Conservation (phyloP, 2,797 vertebrate genomes). For the Lepilemur septentrionalis region DNA sequence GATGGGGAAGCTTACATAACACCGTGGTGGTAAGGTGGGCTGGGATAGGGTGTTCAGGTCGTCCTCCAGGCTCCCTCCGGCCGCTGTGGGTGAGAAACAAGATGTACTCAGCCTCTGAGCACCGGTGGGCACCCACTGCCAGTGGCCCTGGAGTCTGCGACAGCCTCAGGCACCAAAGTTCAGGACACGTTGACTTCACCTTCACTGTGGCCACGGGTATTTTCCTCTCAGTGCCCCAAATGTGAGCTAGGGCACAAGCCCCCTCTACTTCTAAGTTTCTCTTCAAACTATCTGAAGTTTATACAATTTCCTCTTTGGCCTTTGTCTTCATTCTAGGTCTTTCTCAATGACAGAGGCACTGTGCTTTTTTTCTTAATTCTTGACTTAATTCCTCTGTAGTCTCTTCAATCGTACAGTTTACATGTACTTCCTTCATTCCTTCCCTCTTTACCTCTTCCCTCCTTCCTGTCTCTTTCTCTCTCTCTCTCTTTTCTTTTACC, state of each 20-base stretch:
- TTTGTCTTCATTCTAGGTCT: background rate
- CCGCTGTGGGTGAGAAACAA: background rate
- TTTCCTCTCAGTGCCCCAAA: background rate
- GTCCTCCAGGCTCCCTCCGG: background rate
- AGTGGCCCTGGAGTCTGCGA: background rate
- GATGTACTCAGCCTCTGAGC: background rate
- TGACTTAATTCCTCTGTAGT: background rate
- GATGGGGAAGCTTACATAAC: background rate
- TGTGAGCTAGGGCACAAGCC: background rate
- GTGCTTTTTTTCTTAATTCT: background rate
- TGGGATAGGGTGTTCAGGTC: rapidly evolving
- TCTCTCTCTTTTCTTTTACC: background rate
- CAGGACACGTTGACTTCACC: background rate
- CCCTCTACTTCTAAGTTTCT: background rate
- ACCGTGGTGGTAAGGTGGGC: background rate
- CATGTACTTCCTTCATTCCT: background rate
- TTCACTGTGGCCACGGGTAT: background rate
- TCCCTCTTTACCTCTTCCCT: background rate
- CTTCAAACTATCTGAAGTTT: background rate
- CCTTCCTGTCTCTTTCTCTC: background rate
- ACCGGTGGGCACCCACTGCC: too few species aligned
- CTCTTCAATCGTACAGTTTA: background rate
- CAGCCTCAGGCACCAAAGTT: background rate
- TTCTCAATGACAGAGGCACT: background rate
- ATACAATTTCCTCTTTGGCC: background rate